Percentiles rank a stretch among this genome's conserved stretches.
These are phyloP conservation scores for Lampris incognitus DNA, from an alignment of 2,113 vertebrate species.

Conservation along the genomic window DNA sequence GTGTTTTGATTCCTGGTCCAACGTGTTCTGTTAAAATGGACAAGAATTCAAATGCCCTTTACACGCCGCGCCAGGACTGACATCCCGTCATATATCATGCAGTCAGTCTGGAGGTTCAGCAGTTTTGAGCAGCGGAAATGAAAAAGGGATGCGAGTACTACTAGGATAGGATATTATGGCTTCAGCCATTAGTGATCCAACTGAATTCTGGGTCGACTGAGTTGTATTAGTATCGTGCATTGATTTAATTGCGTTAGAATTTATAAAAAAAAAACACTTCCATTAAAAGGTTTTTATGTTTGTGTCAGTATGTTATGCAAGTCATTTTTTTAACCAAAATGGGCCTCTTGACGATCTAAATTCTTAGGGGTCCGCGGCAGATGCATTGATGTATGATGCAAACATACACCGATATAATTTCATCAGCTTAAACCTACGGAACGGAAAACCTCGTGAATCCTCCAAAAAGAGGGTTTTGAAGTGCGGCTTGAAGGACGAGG, in stretches of 20 bases:
- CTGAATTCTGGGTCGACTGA: too few species aligned
- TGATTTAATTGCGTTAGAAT: not conserved
- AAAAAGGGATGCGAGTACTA: too few species aligned
- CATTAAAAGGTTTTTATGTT: not conserved
- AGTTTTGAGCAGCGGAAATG: too few species aligned
- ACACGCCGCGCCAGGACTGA: too few species aligned
- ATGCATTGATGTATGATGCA: too few species aligned
- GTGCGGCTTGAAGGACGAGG: not conserved
- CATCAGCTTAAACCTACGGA: not conserved
- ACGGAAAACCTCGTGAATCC: not conserved
- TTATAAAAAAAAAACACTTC: not conserved
- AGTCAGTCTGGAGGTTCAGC: too few species aligned
- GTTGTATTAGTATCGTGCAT: not conserved
- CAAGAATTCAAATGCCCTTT: too few species aligned
- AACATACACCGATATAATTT: too few species aligned
- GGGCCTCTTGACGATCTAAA: not conserved
- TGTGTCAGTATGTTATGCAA: not conserved
- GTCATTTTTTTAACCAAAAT: not conserved
- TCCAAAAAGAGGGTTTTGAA: not conserved
- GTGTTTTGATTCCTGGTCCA: too few species aligned
- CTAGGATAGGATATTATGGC: too few species aligned
- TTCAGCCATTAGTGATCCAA: not conserved
- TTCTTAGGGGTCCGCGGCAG: not conserved
- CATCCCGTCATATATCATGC: too few species aligned
- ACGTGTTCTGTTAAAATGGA: too few species aligned